Evolutionary conservation across 2,888 invertebrate genomes (phyloP), one percentile per base, ranked within the genome.

Genomic region (Melanostoma scalare): DNA sequence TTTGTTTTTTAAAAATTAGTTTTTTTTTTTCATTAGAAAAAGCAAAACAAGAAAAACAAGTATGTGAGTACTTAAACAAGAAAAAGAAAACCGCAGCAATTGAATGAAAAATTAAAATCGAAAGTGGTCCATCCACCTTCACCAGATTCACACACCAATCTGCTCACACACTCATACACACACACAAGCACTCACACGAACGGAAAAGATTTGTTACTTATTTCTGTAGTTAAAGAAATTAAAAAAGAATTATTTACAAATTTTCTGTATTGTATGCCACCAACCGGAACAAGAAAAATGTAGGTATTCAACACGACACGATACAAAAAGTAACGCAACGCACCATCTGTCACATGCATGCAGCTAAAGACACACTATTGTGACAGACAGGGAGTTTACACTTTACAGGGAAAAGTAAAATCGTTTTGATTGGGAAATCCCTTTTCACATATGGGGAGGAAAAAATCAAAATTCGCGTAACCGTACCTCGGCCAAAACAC

Each of bases 81-180:
- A 78, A 55, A 72, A 67, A 35, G 60, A 72, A 58, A 67, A 48
- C 73, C 50, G 60, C 63, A 69, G 71, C 63, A 55, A 75, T 60
- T 73, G 58, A 69, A 77, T 69, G 68, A 60, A 78, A 74, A 78
- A 67, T 79, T 67, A 75, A 60, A 84, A 84, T 84, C 84, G 79
- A 79, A 84, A 84, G 84, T 84, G 84, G 79, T 84, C 84, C 84
- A 84, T 84, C 84, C 84, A 84, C 84, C 79, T 84, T 84, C 71
- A 55, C 58, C 67, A 10, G 31, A 58, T 33, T 38, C 30, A 56
- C 69, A 60, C 3, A 35, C 36, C n/a, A n/a, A n/a, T n/a, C n/a
- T n/a, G n/a, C n/a, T n/a, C n/a, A 63, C 35, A 69, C 56, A 48
- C 9, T 9, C 10, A 6, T 9, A 56, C 20, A 30, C 33, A 20